Conservation (phyloP, 2,113 vertebrate genomes). For the Lipotes vexillifer region DNA sequence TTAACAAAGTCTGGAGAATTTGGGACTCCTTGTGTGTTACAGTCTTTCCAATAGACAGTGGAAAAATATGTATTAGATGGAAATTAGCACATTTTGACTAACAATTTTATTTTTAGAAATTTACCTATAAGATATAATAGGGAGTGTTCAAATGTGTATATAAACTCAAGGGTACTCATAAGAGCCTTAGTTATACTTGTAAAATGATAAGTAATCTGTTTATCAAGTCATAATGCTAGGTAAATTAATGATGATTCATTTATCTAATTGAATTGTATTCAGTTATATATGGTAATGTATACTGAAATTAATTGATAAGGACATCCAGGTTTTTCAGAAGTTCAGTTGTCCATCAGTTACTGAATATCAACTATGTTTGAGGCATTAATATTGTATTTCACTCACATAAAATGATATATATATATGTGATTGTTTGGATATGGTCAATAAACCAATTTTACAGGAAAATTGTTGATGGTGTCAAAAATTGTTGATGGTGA, state of each 20-base stretch:
- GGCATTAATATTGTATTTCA: background rate
- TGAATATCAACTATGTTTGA: background rate
- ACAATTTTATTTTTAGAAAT: background rate
- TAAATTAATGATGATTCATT: background rate
- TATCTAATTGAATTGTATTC: background rate
- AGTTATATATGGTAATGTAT: background rate
- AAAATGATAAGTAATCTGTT: background rate
- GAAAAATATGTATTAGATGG: background rate
- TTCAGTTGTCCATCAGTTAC: background rate
- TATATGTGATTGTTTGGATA: background rate
- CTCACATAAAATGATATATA: background rate
- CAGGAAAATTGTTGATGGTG: background rate
- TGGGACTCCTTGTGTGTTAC: background rate
- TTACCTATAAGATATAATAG: background rate
- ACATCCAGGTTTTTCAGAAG: background rate
- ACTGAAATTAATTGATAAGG: background rate
- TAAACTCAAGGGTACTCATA: background rate
- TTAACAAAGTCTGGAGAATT: background rate
- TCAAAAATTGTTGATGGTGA: background rate
- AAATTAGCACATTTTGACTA: constrained; percentile 28
- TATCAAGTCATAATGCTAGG: background rate
- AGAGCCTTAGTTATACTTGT: background rate
- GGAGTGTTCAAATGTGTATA: background rate
- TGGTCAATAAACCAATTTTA: constrained; percentile 45
- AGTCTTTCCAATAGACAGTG: background rate